A percentile compares a stretch with the other conserved stretches of the same genome.
phyloP scores from a whole-genome alignment of 2,888 invertebrate species.

The Zaprionus lineosus region DNA sequence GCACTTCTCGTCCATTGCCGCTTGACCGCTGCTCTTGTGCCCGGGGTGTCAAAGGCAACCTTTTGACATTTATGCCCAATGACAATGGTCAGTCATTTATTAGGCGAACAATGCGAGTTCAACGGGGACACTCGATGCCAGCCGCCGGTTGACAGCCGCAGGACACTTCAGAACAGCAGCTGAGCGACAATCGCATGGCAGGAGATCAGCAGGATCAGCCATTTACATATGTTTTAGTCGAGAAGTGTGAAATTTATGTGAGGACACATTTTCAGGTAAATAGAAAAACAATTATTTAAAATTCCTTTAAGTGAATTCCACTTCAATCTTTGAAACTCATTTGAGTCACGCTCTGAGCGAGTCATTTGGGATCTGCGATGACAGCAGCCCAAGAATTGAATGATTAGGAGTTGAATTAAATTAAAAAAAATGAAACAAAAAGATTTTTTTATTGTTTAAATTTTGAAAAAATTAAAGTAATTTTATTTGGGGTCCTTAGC shows the following conservation, averaged over 20 bases:
- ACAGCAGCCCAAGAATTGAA: no score
- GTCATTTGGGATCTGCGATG: no score
- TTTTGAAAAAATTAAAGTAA: no score
- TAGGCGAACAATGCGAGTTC: slow-evolving; percentile 66
- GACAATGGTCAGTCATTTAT: slow-evolving; percentile 74
- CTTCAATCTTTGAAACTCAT: no score
- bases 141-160: slow-evolving; percentile 14
- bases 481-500: no score
- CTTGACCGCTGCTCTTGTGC: slow-evolving; percentile 61
- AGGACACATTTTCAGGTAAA: no score
- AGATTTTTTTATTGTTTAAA: no score
- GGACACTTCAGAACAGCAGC: slow-evolving; percentile 57
- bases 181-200: slow-evolving; percentile 42
- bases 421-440: no score
- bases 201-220: slow-evolving; percentile 25
- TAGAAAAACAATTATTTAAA: no score
- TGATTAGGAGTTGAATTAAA: no score
- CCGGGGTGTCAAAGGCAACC: slow-evolving; percentile 68
- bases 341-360: no score
- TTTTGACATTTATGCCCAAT: slow-evolving; percentile 71
- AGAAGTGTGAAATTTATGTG: slow-evolving; percentile 60
- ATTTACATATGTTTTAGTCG: slow-evolving; percentile 23
- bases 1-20: slow-evolving; percentile 49
- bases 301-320: no score
- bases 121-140: slow-evolving; percentile 49